Conservation (phyloP, 1,140 invertebrate species). For the Scaptodrosophila lebanonensis region DNA sequence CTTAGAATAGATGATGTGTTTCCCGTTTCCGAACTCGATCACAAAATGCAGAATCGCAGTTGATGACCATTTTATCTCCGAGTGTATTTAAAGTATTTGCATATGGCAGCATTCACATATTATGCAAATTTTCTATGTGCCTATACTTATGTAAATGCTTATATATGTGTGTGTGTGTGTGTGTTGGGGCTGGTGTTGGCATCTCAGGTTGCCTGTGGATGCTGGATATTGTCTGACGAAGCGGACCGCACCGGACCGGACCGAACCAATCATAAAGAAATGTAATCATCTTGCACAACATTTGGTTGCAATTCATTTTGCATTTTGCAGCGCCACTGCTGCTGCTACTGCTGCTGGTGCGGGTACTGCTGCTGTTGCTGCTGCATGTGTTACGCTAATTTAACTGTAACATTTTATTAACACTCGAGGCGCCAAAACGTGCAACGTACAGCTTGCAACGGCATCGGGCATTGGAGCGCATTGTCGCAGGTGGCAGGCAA, state of each 20-base stretch:
- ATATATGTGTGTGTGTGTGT: not conserved
- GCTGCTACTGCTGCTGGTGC: constrained; percentile 6
- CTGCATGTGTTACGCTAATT: constrained; percentile 49
- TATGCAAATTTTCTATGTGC: constrained; percentile 49
- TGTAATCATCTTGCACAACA: constrained; percentile 63
- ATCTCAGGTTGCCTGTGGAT: constrained; percentile 30
- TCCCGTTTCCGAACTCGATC: too few species aligned
- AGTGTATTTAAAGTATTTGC: constrained; percentile 47
- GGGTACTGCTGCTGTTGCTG: constrained; percentile 3
- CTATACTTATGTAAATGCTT: not conserved
- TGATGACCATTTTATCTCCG: not conserved
- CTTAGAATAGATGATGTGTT: too few species aligned
- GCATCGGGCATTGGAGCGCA: constrained; percentile 8
- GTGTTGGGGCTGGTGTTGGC: not conserved
- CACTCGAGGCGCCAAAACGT: constrained; percentile 52
- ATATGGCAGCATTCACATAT: constrained; percentile 58
- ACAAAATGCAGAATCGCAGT: not conserved
- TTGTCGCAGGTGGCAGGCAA: constrained; percentile 10
- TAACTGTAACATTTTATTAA: constrained; percentile 72
- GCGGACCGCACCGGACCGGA: not conserved
- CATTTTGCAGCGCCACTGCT: constrained; percentile 30
- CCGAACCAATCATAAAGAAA: constrained; percentile 63
- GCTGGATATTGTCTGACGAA: constrained; percentile 20
- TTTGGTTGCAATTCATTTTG: constrained; percentile 58
- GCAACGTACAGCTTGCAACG: constrained; percentile 30